Evolutionary conservation across 1,140 invertebrate genomes (phyloP).

Genomic region (Acromyrmex heyeri): DNA sequence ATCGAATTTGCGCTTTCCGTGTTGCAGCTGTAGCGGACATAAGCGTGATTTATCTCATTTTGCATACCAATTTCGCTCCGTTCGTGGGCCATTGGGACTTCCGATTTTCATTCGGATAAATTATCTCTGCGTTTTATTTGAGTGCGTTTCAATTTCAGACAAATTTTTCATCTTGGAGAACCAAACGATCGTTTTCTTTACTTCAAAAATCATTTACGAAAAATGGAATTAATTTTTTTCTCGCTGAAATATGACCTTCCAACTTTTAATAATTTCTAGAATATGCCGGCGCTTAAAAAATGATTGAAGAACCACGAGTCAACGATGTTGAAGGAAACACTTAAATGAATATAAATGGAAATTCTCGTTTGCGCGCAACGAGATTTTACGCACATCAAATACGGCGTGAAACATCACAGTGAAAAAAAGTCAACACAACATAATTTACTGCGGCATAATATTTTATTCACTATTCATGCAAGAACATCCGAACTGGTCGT

Average conservation of each 20-base stretch:
- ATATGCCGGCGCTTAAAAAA: neutral
- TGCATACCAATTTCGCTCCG: slow-evolving; percentile 79
- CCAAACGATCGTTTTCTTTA: neutral
- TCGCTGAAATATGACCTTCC: neutral
- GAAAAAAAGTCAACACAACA: neutral
- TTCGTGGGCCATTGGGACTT: slow-evolving; percentile 73
- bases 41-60: slow-evolving; percentile 83
- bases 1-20: slow-evolving; percentile 76
- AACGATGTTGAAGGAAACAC: slow-evolving; percentile 10
- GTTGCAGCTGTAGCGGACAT: slow-evolving; percentile 79
- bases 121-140: slow-evolving; percentile 68
- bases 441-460: slow-evolving; percentile 47
- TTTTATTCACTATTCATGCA: slow-evolving; percentile 10
- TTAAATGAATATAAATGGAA: slow-evolving; percentile 44
- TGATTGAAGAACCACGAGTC: slow-evolving; percentile 6
- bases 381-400: slow-evolving; percentile 19
- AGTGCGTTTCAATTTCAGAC: slow-evolving; percentile 64
- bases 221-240: slow-evolving; percentile 1
- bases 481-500: slow-evolving; percentile 36
- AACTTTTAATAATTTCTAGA: slow-evolving; percentile 2
- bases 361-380: neutral
- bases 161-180: slow-evolving; percentile 6
- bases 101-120: slow-evolving; percentile 77
- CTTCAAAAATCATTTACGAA: neutral
- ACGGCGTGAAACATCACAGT: neutral